Percentiles rank a stretch among this genome's conserved stretches.
Evolutionary conservation across 30 jellyfish, hydroid and myxozoan species (phyloP).

Genomic region (Aurelia sp.): DNA sequence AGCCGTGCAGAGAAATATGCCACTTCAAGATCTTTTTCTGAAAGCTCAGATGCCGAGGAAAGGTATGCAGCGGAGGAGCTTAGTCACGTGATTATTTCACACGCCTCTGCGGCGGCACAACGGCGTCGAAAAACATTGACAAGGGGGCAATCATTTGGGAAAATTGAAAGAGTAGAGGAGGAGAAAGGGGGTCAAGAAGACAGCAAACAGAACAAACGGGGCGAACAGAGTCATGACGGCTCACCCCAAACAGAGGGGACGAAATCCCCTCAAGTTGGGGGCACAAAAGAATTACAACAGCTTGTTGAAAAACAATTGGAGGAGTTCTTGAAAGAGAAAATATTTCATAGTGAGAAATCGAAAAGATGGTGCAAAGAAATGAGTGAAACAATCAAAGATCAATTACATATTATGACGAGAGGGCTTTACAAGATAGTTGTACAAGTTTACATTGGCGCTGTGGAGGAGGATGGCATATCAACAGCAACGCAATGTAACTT

Average conservation of each 20-base stretch:
- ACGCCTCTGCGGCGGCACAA: slow-evolving; percentile 36
- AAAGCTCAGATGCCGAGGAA: slow-evolving; percentile 54
- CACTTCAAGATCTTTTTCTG: slow-evolving; percentile 23
- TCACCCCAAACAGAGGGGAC: too few relatives aligned
- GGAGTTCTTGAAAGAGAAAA: neutral
- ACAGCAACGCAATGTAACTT: slow-evolving; percentile 79
- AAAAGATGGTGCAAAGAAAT: slow-evolving; percentile 5
- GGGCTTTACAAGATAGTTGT: slow-evolving; percentile 77
- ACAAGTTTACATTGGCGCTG: slow-evolving; percentile 83
- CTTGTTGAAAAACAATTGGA: neutral
- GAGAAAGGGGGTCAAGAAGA: neutral
- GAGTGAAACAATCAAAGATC: neutral
- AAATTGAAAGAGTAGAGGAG: neutral
- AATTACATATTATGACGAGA: slow-evolving; percentile 51
- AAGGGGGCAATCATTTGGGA: neutral
- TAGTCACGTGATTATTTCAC: slow-evolving; percentile 22
- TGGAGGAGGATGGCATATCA: slow-evolving; percentile 80
- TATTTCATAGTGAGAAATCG: neutral
- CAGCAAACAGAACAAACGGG: neutral
- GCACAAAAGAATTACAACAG: neutral
- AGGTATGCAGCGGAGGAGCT: slow-evolving; percentile 11
- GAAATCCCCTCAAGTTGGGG: neutral
- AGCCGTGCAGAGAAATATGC: slow-evolving; percentile 6
- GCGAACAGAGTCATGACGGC: neutral
- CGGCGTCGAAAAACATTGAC: slow-evolving; percentile 30